phyloP scores from a whole-genome alignment of 2,113 vertebrate species.

The Manacus vitellinus region DNA sequence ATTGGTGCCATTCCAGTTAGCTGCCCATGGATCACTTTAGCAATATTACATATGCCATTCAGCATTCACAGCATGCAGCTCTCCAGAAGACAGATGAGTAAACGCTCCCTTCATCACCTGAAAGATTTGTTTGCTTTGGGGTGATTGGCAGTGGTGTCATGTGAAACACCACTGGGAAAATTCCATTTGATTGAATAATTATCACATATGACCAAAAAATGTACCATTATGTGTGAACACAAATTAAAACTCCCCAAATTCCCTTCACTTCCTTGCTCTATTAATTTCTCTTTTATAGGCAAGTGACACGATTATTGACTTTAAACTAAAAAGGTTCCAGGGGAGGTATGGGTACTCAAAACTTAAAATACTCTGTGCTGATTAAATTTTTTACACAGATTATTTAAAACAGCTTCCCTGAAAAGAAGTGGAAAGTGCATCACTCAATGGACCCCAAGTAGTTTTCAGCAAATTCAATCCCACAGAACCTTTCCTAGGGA shows the following conservation, averaged over 20 bases:
- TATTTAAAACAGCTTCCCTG: not conserved
- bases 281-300: constrained; percentile 2
- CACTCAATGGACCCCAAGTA: not conserved
- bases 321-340: not conserved
- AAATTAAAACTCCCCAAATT: constrained; percentile 4
- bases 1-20: not conserved
- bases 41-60: not conserved
- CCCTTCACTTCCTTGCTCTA: not conserved
- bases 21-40: not conserved
- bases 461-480: not conserved
- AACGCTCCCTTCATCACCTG: not conserved
- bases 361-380: not conserved
- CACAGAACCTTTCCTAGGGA: not conserved
- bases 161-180: not conserved
- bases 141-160: constrained; percentile 5
- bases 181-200: constrained; percentile 45
- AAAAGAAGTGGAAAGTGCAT: not conserved
- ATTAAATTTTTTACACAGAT: not conserved
- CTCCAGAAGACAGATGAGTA: not conserved
- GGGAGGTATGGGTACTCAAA: not conserved
- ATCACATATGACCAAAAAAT: constrained; percentile 18
- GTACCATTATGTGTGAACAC: constrained; percentile 8
- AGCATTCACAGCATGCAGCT: not conserved
- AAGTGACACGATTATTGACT: not conserved
- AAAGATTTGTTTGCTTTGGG: not conserved